Evolutionary conservation across 1,140 invertebrate genomes (phyloP).

Genomic region (Trichonephila inaurata): DNA sequence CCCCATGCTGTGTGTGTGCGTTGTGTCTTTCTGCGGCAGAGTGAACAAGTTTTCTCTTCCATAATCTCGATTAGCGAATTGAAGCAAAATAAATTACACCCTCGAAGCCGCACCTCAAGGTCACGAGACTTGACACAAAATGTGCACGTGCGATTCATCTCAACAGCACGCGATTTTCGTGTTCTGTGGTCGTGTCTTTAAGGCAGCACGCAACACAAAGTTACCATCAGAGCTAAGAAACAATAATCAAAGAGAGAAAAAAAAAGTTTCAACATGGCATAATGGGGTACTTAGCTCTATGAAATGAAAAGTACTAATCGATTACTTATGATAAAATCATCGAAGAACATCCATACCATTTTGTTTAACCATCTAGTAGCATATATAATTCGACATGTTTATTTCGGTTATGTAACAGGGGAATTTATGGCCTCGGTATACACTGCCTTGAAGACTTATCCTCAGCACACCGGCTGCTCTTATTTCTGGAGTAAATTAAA

Average conservation of each 20-base stretch:
- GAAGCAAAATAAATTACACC: conserved; percentile 27
- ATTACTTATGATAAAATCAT: conserved; percentile 31
- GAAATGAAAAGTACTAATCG: conserved; percentile 6
- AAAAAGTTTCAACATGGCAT: neutral
- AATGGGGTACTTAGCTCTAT: neutral
- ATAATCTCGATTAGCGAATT: conserved; percentile 11
- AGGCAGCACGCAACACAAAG: neutral
- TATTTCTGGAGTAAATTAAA: neutral
- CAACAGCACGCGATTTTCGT: conserved; percentile 32
- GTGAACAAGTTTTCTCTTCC: neutral
- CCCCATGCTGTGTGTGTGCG: no score
- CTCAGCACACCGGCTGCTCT: neutral
- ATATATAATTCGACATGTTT: neutral
- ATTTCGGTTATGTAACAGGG: neutral
- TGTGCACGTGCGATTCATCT: neutral
- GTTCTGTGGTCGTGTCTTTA: neutral
- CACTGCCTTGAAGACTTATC: no score
- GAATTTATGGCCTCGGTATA: neutral
- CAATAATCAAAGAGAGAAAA: no score
- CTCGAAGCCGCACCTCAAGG: conserved; percentile 31
- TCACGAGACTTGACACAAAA: conserved; percentile 45
- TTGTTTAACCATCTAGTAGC: neutral
- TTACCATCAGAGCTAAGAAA: neutral
- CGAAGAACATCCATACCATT: neutral
- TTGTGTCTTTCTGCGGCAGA: neutral